Evolutionary conservation across 1,140 invertebrate species (phyloP).

Genomic region (Bombus pyrosoma): DNA sequence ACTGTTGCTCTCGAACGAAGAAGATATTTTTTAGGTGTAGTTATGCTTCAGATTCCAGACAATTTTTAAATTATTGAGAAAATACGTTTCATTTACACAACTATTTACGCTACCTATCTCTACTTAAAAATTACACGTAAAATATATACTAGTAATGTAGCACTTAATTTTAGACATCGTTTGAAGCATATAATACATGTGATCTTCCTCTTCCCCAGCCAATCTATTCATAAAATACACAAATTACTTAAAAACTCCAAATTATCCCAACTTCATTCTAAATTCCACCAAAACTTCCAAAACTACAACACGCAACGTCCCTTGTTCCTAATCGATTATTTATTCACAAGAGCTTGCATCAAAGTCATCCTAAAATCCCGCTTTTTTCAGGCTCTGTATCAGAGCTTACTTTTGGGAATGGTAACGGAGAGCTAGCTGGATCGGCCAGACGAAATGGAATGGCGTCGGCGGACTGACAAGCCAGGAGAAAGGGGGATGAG

Average conservation of each 20-base stretch:
- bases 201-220: not conserved
- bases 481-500: conserved; percentile 9
- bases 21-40: not conserved
- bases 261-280: not conserved
- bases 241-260: not conserved
- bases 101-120: too few relatives aligned
- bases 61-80: too few relatives aligned
- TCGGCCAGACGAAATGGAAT: conserved; percentile 56
- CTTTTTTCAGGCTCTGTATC: conserved; percentile 27
- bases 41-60: too few relatives aligned
- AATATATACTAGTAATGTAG: too few relatives aligned
- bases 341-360: not conserved
- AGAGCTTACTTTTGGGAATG: conserved; percentile 47
- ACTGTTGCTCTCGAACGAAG: not conserved
- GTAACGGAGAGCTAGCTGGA: not conserved
- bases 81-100: too few relatives aligned
- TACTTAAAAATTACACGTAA: too few relatives aligned
- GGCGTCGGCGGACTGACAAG: conserved; percentile 41
- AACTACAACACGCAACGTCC: too few relatives aligned
- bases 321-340: not conserved
- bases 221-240: not conserved
- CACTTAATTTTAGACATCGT: too few relatives aligned
- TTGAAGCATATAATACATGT: not conserved
- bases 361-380: not conserved
- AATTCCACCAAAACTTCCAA: too few relatives aligned